These are phyloP conservation scores for Caligus rogercresseyi DNA, from an alignment of 1,140 invertebrate species.

Conservation along the genomic window DNA sequence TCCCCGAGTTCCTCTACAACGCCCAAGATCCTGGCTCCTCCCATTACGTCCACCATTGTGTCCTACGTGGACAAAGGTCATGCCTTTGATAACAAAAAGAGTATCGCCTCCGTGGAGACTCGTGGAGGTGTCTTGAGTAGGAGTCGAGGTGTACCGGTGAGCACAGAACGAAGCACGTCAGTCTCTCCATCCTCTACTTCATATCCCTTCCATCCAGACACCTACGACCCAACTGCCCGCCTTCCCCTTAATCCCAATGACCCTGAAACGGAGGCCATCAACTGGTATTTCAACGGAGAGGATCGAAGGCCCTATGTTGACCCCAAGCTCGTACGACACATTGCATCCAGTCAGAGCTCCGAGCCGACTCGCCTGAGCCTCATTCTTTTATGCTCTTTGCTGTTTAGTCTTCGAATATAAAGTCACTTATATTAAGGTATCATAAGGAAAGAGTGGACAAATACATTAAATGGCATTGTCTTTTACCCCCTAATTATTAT, in stretches of 20 bases:
- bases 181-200: background rate
- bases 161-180: background rate
- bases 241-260: background rate
- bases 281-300: slow-evolving; percentile 12
- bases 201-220: slow-evolving; percentile 12
- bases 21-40: background rate
- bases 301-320: background rate
- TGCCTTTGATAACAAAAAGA: slow-evolving; percentile 6
- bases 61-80: background rate
- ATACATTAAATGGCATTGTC: no score
- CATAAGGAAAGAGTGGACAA: no score
- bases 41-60: background rate
- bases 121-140: background rate
- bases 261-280: background rate
- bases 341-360: background rate
- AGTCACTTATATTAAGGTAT: no score
- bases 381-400: background rate
- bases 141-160: background rate
- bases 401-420: background rate
- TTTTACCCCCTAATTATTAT: no score
- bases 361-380: background rate
- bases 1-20: background rate
- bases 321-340: background rate
- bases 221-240: background rate
- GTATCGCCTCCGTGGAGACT: slow-evolving; percentile 2